These are phyloP conservation scores for Gadopsis marmoratus DNA, from an alignment of 2,797 vertebrate species.

Conservation along the genomic window DNA sequence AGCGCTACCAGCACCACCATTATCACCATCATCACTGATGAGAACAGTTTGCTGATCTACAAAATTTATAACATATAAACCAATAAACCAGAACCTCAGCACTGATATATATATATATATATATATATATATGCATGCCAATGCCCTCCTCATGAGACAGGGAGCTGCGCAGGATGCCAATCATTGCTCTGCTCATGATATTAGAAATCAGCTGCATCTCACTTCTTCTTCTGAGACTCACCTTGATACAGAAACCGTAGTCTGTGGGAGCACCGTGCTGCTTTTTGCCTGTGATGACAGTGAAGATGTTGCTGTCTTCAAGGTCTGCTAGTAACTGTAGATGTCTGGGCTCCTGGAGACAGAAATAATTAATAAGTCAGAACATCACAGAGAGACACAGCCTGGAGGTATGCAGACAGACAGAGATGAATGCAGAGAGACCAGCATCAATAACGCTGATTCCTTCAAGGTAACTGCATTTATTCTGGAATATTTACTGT, in stretches of 20 bases:
- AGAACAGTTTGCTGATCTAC: background rate
- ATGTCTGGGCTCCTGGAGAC: constrained; percentile 94
- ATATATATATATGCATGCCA: background rate
- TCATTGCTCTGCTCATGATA: constrained; percentile 22
- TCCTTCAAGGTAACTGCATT: constrained; percentile 40
- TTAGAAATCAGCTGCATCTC: constrained; percentile 29
- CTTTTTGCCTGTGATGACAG: constrained; percentile 91
- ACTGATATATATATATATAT: background rate
- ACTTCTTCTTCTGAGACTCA: constrained; percentile 69
- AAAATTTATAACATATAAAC: background rate
- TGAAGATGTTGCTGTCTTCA: constrained; percentile 95
- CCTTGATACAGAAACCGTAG: constrained; percentile 96
- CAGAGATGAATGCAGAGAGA: constrained; percentile 5
- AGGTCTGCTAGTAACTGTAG: constrained; percentile 95
- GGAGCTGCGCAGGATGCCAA: constrained; percentile 2
- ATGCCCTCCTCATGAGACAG: background rate
- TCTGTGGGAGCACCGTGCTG: constrained; percentile 94
- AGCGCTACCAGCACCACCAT: background rate
- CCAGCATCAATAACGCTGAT: constrained; percentile 30
- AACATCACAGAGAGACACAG: constrained; percentile 47
- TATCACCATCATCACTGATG: background rate
- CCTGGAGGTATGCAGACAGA: constrained; percentile 41
- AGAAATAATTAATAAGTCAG: constrained; percentile 65
- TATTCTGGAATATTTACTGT: constrained; percentile 29
- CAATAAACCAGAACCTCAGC: background rate